Base-by-base conservation (phyloP, 2,888 invertebrate genomes). In the Blomia tropicalis region DNA sequence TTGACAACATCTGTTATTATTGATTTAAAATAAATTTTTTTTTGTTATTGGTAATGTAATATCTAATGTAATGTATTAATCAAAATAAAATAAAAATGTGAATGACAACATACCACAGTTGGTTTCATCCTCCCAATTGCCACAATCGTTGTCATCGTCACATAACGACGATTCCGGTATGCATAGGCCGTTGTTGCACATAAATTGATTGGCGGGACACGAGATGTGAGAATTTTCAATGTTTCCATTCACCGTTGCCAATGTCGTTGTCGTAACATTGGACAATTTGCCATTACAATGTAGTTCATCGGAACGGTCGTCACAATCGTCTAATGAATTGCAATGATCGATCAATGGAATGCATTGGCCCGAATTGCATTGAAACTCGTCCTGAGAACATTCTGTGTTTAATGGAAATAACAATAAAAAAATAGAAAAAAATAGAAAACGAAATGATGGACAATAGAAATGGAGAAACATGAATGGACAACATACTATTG, bases 91-190 rank as follows among this genome's bases (percentile, higher is more conserved):
- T 51, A 51, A 17, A 51, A 17, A 19, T 22, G 19, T 14, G 5
- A 7, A 47, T 47, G 51, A 47, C 4, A 36, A 64, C 68, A 64
- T 60, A 67, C 67, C 65, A 70, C 88, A 88, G 66, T 83, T 80
- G 70, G 84, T 83, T 71, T 88, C 88, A 70, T 88, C 88, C 60
- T 85, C 85, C 82, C 85, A 85, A 71, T 89, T 88, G 0, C 84
- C 86, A 70, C 88, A 88, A 71, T 89, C 87, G 70, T 87, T 84
- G 70, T 87, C 86, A 0, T 85, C 84, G 68, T 89, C 88, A 71
- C 88, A 88, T 66, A 82, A 81, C 71, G 84, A 87, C 74, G 65
- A 81, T 79, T 71, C 83, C 43, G 82, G 78, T 53, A 88, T 82
- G 72, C 88, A 89, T 62, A 82, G 79, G 30, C 85, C 67, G 61